Evolutionary conservation across 2,113 vertebrate species (phyloP).

Genomic region (Copsychus sechellarum): DNA sequence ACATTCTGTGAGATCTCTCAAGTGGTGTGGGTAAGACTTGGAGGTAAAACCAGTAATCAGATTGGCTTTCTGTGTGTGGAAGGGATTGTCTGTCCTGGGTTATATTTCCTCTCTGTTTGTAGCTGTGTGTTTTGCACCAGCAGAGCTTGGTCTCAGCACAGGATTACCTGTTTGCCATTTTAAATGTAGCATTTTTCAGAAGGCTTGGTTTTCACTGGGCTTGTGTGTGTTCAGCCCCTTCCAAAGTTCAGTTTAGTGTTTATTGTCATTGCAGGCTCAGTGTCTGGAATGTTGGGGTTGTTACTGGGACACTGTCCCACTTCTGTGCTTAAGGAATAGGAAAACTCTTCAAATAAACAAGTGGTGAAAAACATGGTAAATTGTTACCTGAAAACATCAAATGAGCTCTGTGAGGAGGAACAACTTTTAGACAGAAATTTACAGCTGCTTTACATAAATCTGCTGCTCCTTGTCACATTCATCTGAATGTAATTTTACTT

Average conservation of each 20-base stretch:
- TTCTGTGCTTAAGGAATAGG: not conserved
- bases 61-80: not conserved
- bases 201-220: not conserved
- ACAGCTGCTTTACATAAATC: not conserved
- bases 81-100: not conserved
- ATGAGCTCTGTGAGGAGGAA: not conserved
- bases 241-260: not conserved
- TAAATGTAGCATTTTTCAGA: not conserved
- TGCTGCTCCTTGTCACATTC: not conserved
- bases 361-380: not conserved
- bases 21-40: not conserved
- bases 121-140: not conserved
- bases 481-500: not conserved
- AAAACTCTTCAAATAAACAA: not conserved
- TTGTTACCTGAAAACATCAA: not conserved
- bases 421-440: not conserved
- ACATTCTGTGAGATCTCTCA: not conserved
- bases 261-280: not conserved
- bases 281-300: not conserved
- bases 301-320: not conserved
- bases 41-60: accelerated
- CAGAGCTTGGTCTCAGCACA: not conserved
- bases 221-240: not conserved
- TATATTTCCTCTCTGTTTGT: accelerated
- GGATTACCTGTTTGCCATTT: not conserved